These are phyloP conservation scores for Umimayanthus chanpuru DNA, from an alignment of 92 coral and sea anemone species.

Conservation along the genomic window DNA sequence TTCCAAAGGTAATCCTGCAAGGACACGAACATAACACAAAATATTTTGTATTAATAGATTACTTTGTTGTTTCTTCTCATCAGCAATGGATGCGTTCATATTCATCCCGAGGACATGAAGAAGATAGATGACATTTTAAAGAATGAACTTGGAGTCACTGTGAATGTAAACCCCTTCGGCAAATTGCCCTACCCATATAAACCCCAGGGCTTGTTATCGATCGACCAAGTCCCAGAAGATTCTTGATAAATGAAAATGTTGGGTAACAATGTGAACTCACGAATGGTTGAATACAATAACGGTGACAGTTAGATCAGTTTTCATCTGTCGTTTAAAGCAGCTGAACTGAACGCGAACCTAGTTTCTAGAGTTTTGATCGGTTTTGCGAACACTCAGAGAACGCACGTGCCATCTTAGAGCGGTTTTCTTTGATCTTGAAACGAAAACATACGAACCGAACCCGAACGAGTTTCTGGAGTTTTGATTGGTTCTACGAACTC, in stretches of 20 bases:
- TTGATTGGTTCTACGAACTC: too few species aligned
- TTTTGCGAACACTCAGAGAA: too few species aligned
- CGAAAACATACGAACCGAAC: too few species aligned
- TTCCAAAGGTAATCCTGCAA: too few species aligned
- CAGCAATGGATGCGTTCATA: slow-evolving; percentile 90
- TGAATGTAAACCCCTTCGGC: slow-evolving; percentile 69
- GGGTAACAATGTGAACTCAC: neutral
- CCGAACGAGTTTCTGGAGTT: too few species aligned
- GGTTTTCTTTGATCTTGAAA: too few species aligned
- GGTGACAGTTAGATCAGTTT: too few species aligned
- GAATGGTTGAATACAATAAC: neutral
- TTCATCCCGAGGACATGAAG: slow-evolving; percentile 82
- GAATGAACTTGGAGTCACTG: slow-evolving; percentile 62
- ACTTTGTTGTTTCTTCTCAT: slow-evolving; percentile 1
- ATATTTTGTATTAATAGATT: neutral
- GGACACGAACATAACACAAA: neutral
- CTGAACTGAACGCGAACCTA: too few species aligned
- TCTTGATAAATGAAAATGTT: neutral
- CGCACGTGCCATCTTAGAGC: too few species aligned
- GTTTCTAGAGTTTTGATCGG: too few species aligned
- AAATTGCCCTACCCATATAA: slow-evolving; percentile 75
- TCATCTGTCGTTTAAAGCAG: too few species aligned
- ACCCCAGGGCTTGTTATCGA: slow-evolving; percentile 87
- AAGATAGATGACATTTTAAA: slow-evolving; percentile 66
- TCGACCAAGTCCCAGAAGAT: slow-evolving; percentile 61